Evolutionary conservation across 2,888 invertebrate genomes (phyloP).

Genomic region (Ligdia adustata): DNA sequence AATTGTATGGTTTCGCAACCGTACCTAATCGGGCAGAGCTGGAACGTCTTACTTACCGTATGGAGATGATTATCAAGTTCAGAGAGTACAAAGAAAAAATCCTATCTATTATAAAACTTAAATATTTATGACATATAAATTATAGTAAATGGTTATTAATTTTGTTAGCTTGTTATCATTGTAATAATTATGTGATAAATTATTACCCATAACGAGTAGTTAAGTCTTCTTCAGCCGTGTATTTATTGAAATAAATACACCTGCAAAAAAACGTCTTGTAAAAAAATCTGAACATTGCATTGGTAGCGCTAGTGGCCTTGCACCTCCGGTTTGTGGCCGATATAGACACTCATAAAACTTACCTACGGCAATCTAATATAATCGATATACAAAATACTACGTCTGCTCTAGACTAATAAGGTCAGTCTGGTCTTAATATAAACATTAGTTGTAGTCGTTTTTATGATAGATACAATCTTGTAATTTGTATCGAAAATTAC

Average conservation of each 20-base stretch:
- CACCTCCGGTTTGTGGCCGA: conserved; percentile 24
- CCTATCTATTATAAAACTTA: too few species aligned
- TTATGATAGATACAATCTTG: background rate
- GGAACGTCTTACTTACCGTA: too few species aligned
- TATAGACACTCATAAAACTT: conserved; percentile 27
- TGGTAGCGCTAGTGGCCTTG: conserved; percentile 30
- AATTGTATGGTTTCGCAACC: too few species aligned
- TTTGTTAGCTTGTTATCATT: background rate
- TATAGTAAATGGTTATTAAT: too few species aligned
- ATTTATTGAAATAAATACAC: conserved; percentile 22
- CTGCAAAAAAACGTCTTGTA: conserved; percentile 7
- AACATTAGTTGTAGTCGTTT: conserved; percentile 6
- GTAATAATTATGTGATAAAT: conserved; percentile 15
- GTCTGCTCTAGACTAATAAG: conserved; percentile 22
- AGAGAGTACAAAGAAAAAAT: too few species aligned
- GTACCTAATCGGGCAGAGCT: too few species aligned
- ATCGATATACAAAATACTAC: conserved; percentile 22
- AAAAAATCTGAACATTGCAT: conserved; percentile 20
- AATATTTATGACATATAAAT: too few species aligned
- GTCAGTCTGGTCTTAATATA: conserved; percentile 22
- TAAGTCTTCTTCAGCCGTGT: conserved; percentile 18
- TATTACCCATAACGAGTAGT: conserved; percentile 11
- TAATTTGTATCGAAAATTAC: background rate
- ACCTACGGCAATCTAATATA: conserved; percentile 28
- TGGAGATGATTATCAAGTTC: too few species aligned